Percentiles rank a stretch among this genome's conserved stretches.
Evolutionary conservation across 2,888 invertebrate genomes (phyloP).

Genomic region (Drosophila nr. medialis): DNA sequence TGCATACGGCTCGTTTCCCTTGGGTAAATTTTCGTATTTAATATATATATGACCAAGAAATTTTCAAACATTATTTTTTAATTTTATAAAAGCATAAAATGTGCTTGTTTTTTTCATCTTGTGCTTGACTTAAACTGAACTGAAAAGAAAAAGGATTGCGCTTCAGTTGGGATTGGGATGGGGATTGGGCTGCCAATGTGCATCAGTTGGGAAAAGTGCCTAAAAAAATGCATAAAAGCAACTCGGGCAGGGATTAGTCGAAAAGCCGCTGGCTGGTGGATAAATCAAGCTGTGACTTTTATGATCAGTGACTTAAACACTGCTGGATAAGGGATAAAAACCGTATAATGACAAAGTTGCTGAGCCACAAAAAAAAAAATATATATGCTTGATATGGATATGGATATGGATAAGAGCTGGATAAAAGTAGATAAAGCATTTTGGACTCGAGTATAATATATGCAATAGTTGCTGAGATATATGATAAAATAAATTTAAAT

Average conservation of each 20-base stretch:
- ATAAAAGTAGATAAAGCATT: slow-evolving; percentile 1
- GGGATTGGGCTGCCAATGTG: background rate
- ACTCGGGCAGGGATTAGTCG: background rate
- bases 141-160: background rate
- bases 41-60: slow-evolving; percentile 74
- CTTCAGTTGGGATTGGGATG: background rate
- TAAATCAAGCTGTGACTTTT: background rate
- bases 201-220: slow-evolving; percentile 5
- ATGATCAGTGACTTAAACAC: too few relatives aligned
- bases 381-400: background rate
- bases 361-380: background rate
- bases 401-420: slow-evolving; percentile 1
- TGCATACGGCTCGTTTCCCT: slow-evolving; percentile 61
- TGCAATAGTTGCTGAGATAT: background rate
- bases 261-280: background rate
- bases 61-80: slow-evolving; percentile 74
- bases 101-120: slow-evolving; percentile 14
- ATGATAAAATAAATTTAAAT: background rate
- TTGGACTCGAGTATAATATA: background rate
- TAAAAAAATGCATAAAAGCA: slow-evolving; percentile 9
- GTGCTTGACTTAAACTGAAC: background rate
- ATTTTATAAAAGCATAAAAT: slow-evolving; percentile 57
- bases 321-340: background rate
- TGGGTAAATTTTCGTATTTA: slow-evolving; percentile 75
- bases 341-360: too few relatives aligned